These are phyloP conservation scores for Arctia plantaginis DNA, from an alignment of 2,888 invertebrate species.

Conservation along the genomic window DNA sequence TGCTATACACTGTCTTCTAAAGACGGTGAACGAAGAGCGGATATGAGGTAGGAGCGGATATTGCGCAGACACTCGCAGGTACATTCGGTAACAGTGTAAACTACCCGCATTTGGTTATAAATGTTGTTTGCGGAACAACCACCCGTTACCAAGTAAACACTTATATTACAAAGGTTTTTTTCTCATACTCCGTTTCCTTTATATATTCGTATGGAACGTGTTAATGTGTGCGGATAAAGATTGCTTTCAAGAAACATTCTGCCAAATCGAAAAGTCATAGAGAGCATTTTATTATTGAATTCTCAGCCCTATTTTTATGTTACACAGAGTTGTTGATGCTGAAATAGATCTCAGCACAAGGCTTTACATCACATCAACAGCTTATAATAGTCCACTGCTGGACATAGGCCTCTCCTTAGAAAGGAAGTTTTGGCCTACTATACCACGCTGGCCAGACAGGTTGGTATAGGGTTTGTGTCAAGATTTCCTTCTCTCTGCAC, in stretches of 20 bases:
- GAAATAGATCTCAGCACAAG: no score
- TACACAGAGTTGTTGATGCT: no score
- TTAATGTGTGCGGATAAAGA: constrained; percentile 11
- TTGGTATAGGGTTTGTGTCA: no score
- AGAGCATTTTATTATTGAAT: background rate
- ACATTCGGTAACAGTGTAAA: constrained; percentile 76
- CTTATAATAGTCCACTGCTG: no score
- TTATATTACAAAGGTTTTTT: constrained; percentile 51
- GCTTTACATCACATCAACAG: no score
- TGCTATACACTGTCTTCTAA: constrained; percentile 44
- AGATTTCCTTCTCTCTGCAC: no score
- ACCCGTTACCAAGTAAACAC: constrained; percentile 49
- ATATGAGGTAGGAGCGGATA: constrained; percentile 80
- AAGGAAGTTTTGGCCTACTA: no score
- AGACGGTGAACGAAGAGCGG: constrained; percentile 72
- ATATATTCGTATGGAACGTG: constrained; percentile 6
- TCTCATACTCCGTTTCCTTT: constrained; percentile 23
- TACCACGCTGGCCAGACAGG: no score
- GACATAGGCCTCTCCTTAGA: no score
- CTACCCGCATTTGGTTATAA: constrained; percentile 78
- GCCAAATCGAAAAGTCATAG: background rate
- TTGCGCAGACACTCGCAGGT: constrained; percentile 79
- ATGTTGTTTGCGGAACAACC: constrained; percentile 64
- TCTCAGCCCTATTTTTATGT: background rate
- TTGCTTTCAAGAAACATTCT: background rate